Evolutionary conservation across 2,888 invertebrate species (phyloP).

Genomic region (Allolobophora icterica): DNA sequence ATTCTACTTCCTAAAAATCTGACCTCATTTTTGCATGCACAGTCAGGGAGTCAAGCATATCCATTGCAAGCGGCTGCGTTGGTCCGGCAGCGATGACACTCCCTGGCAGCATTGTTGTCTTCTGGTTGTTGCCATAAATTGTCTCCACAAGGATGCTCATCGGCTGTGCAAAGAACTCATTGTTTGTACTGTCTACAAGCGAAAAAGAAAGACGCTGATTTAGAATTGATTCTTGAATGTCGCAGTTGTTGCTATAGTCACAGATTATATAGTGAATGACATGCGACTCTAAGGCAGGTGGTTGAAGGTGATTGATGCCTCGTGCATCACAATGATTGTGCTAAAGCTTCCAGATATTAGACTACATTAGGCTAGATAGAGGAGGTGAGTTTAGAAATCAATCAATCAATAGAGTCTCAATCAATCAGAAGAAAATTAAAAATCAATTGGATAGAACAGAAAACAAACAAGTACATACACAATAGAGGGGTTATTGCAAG

Average conservation of each 20-base stretch:
- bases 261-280: background rate
- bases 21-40: constrained; percentile 92
- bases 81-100: constrained; percentile 71
- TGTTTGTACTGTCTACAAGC: constrained; percentile 74
- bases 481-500: too few species aligned
- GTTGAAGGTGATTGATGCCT: too few species aligned
- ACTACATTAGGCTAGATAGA: too few species aligned
- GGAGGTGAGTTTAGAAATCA: too few species aligned
- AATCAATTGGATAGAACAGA: constrained; percentile 19
- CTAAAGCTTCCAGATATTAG: too few species aligned
- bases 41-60: constrained; percentile 88
- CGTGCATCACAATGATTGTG: too few species aligned
- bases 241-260: background rate
- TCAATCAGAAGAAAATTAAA: constrained; percentile 25
- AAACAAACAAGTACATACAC: background rate
- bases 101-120: constrained; percentile 63
- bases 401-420: too few species aligned
- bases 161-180: constrained; percentile 86
- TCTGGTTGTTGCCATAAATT: constrained; percentile 70
- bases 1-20: background rate
- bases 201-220: background rate
- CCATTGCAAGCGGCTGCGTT: constrained; percentile 83
- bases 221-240: background rate
- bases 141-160: constrained; percentile 91
- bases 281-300: too few species aligned